phyloP scores from a whole-genome alignment of 1,140 invertebrate genomes.

The Myzus persicae region DNA sequence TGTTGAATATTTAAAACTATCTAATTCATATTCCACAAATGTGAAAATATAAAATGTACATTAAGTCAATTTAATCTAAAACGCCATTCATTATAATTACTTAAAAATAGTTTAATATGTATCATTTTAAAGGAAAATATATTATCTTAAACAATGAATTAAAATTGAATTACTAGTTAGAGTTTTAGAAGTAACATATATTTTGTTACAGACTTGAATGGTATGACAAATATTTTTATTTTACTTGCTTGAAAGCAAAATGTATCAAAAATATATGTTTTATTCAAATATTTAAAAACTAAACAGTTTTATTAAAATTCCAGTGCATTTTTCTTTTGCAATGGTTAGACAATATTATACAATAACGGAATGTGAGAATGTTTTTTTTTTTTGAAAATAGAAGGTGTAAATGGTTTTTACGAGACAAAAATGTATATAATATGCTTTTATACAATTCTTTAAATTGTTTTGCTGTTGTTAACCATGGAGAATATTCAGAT shows the following conservation, averaged over 20 bases:
- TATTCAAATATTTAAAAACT: not conserved
- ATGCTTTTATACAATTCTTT: not conserved
- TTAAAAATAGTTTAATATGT: not conserved
- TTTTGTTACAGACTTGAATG: not conserved
- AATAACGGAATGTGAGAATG: not conserved
- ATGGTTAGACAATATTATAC: not conserved
- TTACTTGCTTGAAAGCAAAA: not conserved
- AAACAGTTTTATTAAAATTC: constrained; percentile 7
- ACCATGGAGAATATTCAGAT: not conserved
- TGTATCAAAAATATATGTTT: not conserved
- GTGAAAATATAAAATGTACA: not conserved
- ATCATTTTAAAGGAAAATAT: not conserved
- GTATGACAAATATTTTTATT: not conserved
- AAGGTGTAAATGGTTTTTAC: not conserved
- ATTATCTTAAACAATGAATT: not conserved
- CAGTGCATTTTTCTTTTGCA: not conserved
- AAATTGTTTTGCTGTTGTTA: not conserved
- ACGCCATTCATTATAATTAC: not conserved
- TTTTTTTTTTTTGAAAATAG: not conserved
- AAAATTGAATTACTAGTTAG: not conserved
- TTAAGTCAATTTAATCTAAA: not conserved
- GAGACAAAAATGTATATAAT: not conserved
- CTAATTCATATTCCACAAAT: not conserved
- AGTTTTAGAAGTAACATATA: not conserved
- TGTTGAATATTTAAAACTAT: not conserved